Evolutionary conservation across 53 echinoderm and acorn worm species (phyloP).

Genomic region (Astropecten irregularis): DNA sequence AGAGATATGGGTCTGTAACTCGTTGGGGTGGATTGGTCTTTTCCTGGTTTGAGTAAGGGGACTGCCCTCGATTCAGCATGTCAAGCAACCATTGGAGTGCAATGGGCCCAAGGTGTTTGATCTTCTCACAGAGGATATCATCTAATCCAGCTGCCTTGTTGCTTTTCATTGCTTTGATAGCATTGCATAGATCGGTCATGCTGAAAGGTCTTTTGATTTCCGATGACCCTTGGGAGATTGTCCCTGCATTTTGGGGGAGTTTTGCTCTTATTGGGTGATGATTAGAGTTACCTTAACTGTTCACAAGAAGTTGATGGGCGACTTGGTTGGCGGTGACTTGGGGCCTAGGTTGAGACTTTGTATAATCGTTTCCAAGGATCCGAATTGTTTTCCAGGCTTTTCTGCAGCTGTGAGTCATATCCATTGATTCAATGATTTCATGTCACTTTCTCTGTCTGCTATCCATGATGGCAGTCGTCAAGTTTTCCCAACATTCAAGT

Average conservation of each 20-base stretch:
- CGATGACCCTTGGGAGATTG: not conserved
- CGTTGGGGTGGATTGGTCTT: not conserved
- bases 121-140: conserved; percentile 24
- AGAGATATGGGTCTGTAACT: not conserved
- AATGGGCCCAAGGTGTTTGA: conserved; percentile 31
- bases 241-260: not conserved
- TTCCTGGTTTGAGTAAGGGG: not conserved
- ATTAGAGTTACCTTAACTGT: not conserved
- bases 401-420: conserved; percentile 21
- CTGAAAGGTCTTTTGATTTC: not conserved
- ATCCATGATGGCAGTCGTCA: too few relatives aligned
- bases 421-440: conserved; percentile 26
- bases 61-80: not conserved
- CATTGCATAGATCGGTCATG: not conserved
- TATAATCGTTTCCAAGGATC: conserved; percentile 7
- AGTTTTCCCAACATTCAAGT: too few relatives aligned
- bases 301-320: conserved; percentile 23
- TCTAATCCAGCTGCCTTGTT: conserved; percentile 16
- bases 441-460: conserved; percentile 56
- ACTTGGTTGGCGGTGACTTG: conserved; percentile 27
- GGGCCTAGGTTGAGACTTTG: not conserved
- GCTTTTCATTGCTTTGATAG: not conserved
- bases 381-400: conserved; percentile 27
- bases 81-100: conserved; percentile 5
- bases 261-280: not conserved